A percentile compares a stretch with the other conserved stretches of the same genome.
phyloP scores from a whole-genome alignment of 2,797 vertebrate genomes.

The Malacoraja senta region DNA sequence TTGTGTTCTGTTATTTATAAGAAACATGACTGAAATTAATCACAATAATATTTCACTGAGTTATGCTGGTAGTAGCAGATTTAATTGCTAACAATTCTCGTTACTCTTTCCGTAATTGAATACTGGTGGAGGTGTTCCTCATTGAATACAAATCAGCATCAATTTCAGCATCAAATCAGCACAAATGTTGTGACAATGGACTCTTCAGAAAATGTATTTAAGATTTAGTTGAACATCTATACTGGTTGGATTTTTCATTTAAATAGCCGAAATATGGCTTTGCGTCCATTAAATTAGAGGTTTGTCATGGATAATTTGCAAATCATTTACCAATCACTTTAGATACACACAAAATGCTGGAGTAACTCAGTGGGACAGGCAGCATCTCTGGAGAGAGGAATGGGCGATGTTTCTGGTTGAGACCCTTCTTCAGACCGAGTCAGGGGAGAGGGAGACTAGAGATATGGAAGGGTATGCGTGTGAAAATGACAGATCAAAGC shows the following conservation, averaged over 20 bases:
- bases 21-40: neutral
- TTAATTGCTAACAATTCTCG: neutral
- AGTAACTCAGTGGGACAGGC: too few relatives aligned
- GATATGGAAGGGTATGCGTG: too few relatives aligned
- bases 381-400: too few relatives aligned
- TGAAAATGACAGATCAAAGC: too few relatives aligned
- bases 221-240: neutral
- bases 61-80: neutral
- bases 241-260: neutral
- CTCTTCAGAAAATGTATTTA: neutral
- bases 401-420: too few relatives aligned
- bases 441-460: too few relatives aligned
- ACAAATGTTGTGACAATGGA: neutral
- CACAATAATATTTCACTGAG: neutral
- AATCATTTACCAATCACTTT: neutral
- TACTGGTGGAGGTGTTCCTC: neutral
- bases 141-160: neutral
- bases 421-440: too few relatives aligned
- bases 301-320: neutral
- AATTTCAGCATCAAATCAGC: neutral
- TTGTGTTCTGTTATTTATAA: neutral
- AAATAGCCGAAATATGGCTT: neutral
- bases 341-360: too few relatives aligned
- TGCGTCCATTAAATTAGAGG: neutral
- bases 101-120: neutral